phyloP scores from a whole-genome alignment of 2,797 vertebrate species.

The Numenius phaeopus region DNA sequence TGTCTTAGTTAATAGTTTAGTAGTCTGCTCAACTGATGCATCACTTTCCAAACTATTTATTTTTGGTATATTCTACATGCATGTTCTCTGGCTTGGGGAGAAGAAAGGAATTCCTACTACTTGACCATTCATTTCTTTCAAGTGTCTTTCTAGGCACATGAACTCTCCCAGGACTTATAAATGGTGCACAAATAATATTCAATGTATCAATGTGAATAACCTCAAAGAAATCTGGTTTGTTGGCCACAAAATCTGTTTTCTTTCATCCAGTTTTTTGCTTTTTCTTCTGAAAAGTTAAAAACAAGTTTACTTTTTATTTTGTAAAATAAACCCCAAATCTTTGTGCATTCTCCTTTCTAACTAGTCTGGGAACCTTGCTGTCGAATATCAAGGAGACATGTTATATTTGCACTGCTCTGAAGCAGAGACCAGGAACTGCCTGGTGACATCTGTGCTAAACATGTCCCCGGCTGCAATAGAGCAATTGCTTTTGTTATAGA shows the following conservation, averaged over 20 bases:
- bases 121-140: not conserved
- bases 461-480: not conserved
- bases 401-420: not conserved
- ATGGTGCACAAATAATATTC: not conserved
- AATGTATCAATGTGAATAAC: not conserved
- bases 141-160: not conserved
- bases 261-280: not conserved
- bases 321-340: not conserved
- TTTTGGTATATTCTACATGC: not conserved
- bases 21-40: not conserved
- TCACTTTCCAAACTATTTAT: not conserved
- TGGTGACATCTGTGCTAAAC: not conserved
- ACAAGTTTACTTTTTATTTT: not conserved
- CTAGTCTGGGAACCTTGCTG: not conserved
- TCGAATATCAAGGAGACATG: not conserved
- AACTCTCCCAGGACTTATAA: not conserved
- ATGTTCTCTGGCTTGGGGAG: not conserved
- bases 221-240: not conserved
- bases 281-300: not conserved
- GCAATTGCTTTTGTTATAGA: not conserved
- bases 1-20: not conserved
- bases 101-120: not conserved
- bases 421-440: not conserved
- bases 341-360: not conserved
- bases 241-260: not conserved